Percentiles rank a stretch among this genome's conserved stretches.
These are phyloP conservation scores for Batillaria attramentaria DNA, from an alignment of 1,140 invertebrate species.

Conservation along the genomic window DNA sequence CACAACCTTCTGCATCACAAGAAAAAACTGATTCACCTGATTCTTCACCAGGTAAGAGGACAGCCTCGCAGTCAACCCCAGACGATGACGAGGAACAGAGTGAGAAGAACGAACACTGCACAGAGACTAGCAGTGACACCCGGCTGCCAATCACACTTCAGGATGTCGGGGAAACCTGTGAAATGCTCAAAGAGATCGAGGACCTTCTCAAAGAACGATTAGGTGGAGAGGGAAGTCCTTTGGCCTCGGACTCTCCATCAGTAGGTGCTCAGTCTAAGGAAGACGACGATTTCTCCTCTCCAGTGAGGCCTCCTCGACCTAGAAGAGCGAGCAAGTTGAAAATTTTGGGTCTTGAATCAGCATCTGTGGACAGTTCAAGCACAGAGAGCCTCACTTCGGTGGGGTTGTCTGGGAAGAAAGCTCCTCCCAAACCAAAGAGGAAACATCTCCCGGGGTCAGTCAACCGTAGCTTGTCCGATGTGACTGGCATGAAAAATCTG, in stretches of 20 bases:
- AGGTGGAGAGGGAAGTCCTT: not conserved
- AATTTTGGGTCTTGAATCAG: conserved; percentile 16
- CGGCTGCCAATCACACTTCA: not conserved
- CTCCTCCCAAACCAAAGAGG: conserved; percentile 57
- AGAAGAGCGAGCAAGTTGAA: conserved; percentile 39
- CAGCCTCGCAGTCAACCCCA: no score
- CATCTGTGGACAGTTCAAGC: conserved; percentile 38
- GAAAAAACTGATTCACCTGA: no score
- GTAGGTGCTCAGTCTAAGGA: conserved; percentile 1
- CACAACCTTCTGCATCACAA: no score
- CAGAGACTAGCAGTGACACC: not conserved
- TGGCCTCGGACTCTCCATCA: conserved; percentile 5
- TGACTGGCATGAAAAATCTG: conserved; percentile 39
- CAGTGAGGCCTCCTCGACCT: conserved; percentile 48
- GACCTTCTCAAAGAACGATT: conserved; percentile 39
- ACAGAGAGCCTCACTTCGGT: conserved; percentile 34
- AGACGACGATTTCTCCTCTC: conserved; percentile 24
- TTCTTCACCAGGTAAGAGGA: no score
- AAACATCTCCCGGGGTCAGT: conserved; percentile 37
- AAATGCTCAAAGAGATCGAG: conserved; percentile 50
- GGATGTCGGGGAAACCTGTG: conserved; percentile 39
- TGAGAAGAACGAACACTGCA: no score
- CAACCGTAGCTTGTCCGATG: conserved; percentile 48
- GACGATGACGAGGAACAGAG: no score
- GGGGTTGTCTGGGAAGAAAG: conserved; percentile 36